Percentiles rank a stretch among this genome's conserved stretches.
phyloP scores from a whole-genome alignment of 2,888 invertebrate genomes.

The Sesamia inferens region DNA sequence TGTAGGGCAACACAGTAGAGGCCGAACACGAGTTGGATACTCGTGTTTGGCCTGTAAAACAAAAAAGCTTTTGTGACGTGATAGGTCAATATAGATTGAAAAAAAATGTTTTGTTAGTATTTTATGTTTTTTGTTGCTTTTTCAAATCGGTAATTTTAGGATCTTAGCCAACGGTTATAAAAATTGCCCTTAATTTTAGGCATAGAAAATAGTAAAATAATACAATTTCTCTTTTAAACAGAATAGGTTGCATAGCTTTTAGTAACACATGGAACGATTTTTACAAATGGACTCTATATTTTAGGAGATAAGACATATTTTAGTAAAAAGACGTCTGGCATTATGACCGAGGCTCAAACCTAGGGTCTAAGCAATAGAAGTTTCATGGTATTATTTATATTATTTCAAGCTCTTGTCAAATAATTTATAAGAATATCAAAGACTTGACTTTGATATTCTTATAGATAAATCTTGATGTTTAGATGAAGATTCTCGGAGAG shows the following conservation, averaged over 20 bases:
- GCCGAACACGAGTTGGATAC: no score
- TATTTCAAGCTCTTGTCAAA: slow-evolving; percentile 35
- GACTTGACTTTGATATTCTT: slow-evolving; percentile 39
- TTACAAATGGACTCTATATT: neutral
- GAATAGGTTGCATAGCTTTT: neutral
- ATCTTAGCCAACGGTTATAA: slow-evolving; percentile 1
- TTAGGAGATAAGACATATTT: slow-evolving; percentile 8
- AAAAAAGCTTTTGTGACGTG: neutral
- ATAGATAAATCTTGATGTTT: slow-evolving; percentile 45
- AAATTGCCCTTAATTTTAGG: neutral
- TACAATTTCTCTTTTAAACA: neutral
- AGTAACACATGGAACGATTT: neutral
- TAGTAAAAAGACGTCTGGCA: slow-evolving; percentile 9
- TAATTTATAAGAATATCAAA: neutral
- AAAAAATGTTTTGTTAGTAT: neutral
- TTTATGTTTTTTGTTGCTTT: neutral
- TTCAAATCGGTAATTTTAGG: neutral
- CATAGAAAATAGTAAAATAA: neutral
- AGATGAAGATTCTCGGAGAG: slow-evolving; percentile 29
- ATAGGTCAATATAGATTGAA: neutral
- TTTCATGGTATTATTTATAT: slow-evolving; percentile 48
- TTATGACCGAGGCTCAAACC: slow-evolving; percentile 15
- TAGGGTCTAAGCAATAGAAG: slow-evolving; percentile 45
- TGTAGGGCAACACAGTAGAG: neutral
- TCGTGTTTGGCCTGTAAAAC: neutral